Conservation (phyloP, 2,888 invertebrate species). For the Drosophila kanekoi region DNA sequence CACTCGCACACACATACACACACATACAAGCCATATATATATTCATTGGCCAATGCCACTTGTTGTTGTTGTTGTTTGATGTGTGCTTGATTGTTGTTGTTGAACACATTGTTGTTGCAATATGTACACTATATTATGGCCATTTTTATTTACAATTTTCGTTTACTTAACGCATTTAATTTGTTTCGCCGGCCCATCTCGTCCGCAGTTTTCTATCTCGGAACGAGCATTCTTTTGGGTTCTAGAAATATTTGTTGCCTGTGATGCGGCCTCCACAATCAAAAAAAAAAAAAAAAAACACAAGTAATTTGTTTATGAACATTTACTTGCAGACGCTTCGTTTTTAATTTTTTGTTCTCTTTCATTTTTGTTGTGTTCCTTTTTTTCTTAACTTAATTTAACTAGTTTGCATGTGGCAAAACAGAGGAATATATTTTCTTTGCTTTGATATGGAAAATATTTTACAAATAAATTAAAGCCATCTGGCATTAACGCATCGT, state of each 20-base stretch:
- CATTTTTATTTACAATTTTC: constrained; percentile 59
- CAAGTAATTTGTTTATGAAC: constrained; percentile 61
- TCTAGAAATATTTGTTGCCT: constrained; percentile 25
- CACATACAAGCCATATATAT: background rate
- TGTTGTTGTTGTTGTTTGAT: constrained; percentile 26
- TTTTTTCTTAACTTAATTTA: constrained; percentile 24
- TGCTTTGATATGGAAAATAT: constrained; percentile 80
- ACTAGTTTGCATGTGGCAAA: constrained; percentile 59
- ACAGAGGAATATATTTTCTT: constrained; percentile 63
- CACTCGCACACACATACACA: background rate
- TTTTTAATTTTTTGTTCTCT: constrained; percentile 42
- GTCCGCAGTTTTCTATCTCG: constrained; percentile 28
- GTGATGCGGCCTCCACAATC: constrained; percentile 24
- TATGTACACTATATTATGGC: constrained; percentile 50
- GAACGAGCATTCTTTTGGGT: constrained; percentile 19
- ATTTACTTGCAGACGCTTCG: constrained; percentile 62
- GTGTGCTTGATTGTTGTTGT: constrained; percentile 19
- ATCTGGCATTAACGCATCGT: constrained; percentile 74
- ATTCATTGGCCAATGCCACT: constrained; percentile 46
- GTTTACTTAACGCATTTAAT: constrained; percentile 64
- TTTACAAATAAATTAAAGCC: constrained; percentile 80
- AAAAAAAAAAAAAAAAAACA: constrained; percentile 7
- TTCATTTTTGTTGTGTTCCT: constrained; percentile 5
- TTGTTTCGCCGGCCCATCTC: constrained; percentile 55
- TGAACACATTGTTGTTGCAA: constrained; percentile 50